Conservation (phyloP, 2,797 vertebrate genomes). For the Hafferia zeledoni region DNA sequence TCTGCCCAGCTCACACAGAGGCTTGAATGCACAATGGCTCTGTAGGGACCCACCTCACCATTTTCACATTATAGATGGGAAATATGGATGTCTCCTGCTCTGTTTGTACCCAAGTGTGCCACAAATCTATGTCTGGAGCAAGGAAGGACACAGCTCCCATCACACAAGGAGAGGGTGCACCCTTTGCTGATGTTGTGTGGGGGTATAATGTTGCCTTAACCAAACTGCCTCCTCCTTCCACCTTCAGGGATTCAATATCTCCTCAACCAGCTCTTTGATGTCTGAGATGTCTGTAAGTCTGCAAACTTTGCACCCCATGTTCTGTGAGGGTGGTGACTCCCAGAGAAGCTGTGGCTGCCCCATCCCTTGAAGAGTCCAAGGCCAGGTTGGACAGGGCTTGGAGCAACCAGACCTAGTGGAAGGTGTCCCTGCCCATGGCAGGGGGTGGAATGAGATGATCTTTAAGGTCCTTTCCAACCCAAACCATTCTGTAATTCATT, state of each 20-base stretch:
- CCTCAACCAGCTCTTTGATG: not conserved
- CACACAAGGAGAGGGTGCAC: fast-evolving
- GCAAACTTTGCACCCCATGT: not conserved
- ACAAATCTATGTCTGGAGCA: not conserved
- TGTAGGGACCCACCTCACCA: not conserved
- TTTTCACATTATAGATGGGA: not conserved
- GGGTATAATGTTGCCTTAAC: not conserved
- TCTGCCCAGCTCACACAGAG: not conserved
- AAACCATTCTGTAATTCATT: not conserved
- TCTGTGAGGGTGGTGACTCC: fast-evolving
- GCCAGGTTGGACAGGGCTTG: fast-evolving
- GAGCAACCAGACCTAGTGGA: fast-evolving
- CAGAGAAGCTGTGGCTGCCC: not conserved
- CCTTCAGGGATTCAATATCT: not conserved
- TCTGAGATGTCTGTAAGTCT: not conserved
- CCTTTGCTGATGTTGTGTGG: not conserved
- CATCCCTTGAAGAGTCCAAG: not conserved
- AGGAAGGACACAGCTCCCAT: not conserved
- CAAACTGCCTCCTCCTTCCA: not conserved
- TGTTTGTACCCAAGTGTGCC: not conserved
- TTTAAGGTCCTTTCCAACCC: not conserved
- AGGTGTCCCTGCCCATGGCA: not conserved
- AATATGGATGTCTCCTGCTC: not conserved
- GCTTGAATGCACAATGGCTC: constrained; percentile 47
- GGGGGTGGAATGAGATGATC: too few relatives aligned